Conservation (phyloP, 1,140 invertebrate species). For the Drosophila gunungcola region DNA sequence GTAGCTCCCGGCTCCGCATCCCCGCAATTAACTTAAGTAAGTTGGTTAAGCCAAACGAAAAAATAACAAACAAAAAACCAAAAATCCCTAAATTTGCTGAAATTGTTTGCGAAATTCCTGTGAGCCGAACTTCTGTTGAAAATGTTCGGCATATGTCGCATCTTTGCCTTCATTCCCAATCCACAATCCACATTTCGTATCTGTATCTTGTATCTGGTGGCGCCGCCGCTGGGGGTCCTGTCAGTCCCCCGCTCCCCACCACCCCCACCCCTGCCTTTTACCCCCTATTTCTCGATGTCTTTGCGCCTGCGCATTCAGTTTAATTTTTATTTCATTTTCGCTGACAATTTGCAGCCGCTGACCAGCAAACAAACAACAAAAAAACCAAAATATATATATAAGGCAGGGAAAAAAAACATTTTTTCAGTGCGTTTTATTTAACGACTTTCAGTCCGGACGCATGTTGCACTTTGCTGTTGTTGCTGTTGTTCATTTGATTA, state of each 20-base stretch:
- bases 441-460: conserved; percentile 61
- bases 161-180: conserved; percentile 44
- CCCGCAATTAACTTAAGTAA: conserved; percentile 45
- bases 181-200: conserved; percentile 58
- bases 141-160: conserved; percentile 80
- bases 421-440: conserved; percentile 67
- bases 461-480: conserved; percentile 66
- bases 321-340: conserved; percentile 80
- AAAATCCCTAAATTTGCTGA: conserved; percentile 28
- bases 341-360: conserved; percentile 73
- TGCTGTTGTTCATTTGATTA: conserved; percentile 79
- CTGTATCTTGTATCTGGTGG: conserved; percentile 81
- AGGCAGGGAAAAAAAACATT: conserved; percentile 36
- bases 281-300: conserved; percentile 12
- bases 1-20: conserved; percentile 9
- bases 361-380: conserved; percentile 10
- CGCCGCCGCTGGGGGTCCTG: conserved; percentile 81
- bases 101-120: conserved; percentile 73
- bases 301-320: conserved; percentile 74
- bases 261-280: not conserved
- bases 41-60: too few relatives aligned
- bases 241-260: conserved; percentile 20
- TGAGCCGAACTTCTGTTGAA: conserved; percentile 69
- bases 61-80: not conserved
- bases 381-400: not conserved